These are phyloP conservation scores for Myripristis murdjan DNA, from an alignment of 2,797 vertebrate species.

Conservation along the genomic window DNA sequence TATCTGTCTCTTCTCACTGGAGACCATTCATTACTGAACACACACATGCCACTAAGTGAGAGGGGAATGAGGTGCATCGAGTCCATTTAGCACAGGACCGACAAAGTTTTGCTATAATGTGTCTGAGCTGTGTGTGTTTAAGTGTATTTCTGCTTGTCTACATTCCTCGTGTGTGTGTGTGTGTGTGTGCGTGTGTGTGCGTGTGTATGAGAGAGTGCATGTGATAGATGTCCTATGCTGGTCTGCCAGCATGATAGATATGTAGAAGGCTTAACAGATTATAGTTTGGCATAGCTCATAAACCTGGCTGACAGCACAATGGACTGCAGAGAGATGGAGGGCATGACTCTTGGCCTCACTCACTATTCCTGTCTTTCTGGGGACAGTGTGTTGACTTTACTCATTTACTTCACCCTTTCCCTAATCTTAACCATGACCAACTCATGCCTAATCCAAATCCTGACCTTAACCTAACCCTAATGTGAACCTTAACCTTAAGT, in stretches of 20 bases:
- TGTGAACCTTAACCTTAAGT: no score
- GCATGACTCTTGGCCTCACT: constrained; percentile 13
- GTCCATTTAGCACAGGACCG: not conserved
- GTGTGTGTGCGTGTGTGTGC: not conserved
- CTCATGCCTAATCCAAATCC: no score
- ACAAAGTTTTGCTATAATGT: not conserved
- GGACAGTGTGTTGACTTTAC: no score
- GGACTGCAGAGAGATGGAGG: constrained; percentile 43
- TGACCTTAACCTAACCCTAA: no score
- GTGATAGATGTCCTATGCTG: constrained; percentile 2
- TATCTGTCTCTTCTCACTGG: not conserved
- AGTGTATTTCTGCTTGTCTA: not conserved
- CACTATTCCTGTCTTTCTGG: no score
- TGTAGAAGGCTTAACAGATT: constrained; percentile 23
- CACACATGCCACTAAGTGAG: not conserved
- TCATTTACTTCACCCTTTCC: no score
- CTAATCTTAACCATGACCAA: no score
- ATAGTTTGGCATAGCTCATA: constrained; percentile 29
- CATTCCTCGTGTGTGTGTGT: not conserved
- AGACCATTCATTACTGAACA: not conserved
- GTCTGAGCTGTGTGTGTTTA: not conserved
- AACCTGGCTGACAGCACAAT: constrained; percentile 25
- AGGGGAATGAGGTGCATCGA: not conserved
- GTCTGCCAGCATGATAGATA: constrained; percentile 7
- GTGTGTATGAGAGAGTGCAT: not conserved